Evolutionary conservation across 2,113 vertebrate genomes (phyloP), one percentile per base, ranked within the genome.

Genomic region (Bolborhynchus lineola): DNA sequence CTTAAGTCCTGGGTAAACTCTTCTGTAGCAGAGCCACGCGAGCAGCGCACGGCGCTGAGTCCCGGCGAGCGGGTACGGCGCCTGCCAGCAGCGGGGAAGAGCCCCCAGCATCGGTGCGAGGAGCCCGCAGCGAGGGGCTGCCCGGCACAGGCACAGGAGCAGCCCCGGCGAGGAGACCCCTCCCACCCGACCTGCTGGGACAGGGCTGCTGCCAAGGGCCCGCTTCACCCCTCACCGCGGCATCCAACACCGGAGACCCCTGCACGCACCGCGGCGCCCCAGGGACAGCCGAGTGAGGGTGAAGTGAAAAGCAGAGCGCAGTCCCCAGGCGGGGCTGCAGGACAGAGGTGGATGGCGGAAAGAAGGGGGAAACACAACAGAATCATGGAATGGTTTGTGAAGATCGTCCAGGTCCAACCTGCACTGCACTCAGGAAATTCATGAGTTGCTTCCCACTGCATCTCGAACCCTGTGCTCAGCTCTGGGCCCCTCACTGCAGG

Each of bases 221-320:
- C 2, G 0, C 42, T 59, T 44, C 49, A n/a, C 7, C 21, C 55
- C 31, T 3, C 19, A 5, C 55, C 26, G 10, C 42, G 65, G 24
- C 37, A 10, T 1, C 33, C 33, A 59, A 10, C 33, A 23, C 23
- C 1, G 9, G 57, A 35, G 33, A 59, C 33, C 20, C 9, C 33
- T 35, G 14, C 33, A 5, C 15, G 21, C 55, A 35, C 21, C 4
- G 4, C 35, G 47, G 41, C 11, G 8, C 31, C 41, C 11, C 12
- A 7, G 8, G 20, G 35, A 25, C 39, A 33, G 57, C 12, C 1
- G 13, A 57, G 31, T 14, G 13, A 9, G 13, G 0, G 26, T 44
- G 31, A 69, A 47, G 23, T 13, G 50, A 42, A 83, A 83, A 50
- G 10, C 17, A 33, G n/a, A 35, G 18, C 33, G 9, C 50, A 44